Conservation (phyloP, 2,797 vertebrate genomes). For the Notolabrus celidotus region DNA sequence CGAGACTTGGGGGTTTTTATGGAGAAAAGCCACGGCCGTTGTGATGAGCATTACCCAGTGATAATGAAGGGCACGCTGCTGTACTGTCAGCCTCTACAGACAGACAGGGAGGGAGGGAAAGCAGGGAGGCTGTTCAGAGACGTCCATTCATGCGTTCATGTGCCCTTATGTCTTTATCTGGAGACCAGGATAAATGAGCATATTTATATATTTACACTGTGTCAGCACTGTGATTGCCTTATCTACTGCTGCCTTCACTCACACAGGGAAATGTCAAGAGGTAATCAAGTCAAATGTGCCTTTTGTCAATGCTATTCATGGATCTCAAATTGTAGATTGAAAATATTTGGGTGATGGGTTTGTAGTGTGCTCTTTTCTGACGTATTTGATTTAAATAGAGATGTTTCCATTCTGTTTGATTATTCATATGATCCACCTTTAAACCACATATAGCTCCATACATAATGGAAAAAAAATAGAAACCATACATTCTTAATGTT, state of each 20-base stretch:
- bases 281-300: constrained; percentile 78
- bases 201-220: constrained; percentile 80
- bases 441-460: constrained; percentile 49
- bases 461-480: constrained; percentile 56
- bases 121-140: constrained; percentile 51
- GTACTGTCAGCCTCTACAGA: constrained; percentile 73
- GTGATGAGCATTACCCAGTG: constrained; percentile 84
- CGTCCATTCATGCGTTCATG: constrained; percentile 71
- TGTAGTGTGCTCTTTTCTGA: constrained; percentile 37
- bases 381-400: constrained; percentile 47
- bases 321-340: constrained; percentile 51
- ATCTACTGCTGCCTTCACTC: constrained; percentile 70
- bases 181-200: constrained; percentile 70
- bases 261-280: constrained; percentile 72
- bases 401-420: constrained; percentile 60
- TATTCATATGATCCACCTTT: constrained; percentile 72
- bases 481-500: constrained; percentile 72
- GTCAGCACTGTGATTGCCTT: constrained; percentile 70
- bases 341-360: constrained; percentile 52
- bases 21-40: constrained; percentile 80
- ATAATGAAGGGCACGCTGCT: constrained; percentile 85
- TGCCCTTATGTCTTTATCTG: constrained; percentile 77
- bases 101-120: constrained; percentile 49
- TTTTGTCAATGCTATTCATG: constrained; percentile 60
- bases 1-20: constrained; percentile 79